Base-by-base conservation (phyloP, 1,140 invertebrate species). In the Drosophila persimilis region DNA sequence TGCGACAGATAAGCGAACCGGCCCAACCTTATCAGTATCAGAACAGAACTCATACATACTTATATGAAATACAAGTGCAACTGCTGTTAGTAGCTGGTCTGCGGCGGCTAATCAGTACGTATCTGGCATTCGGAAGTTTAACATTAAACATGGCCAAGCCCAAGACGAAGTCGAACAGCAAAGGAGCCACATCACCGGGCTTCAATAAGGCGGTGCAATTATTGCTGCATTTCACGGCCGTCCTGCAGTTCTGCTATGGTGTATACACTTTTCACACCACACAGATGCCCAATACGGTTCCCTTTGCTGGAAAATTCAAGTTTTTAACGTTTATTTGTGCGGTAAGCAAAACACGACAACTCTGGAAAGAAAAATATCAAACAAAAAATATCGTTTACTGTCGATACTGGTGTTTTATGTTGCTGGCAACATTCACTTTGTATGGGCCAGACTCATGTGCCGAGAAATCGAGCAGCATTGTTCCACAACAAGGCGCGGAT, bases 261-360 rank as follows among this genome's bases (percentile, higher is more conserved):
- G 77, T 86, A 6, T 70, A 77, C 13, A 72, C 56, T 17, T 83
- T 88, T 26, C 26, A 78, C 26, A 59, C 64, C 57, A 24, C 79
- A 24, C 56, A 89, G 22, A 47, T 86, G 71, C 83, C 83, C 29
- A 35, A 55, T 29, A 51, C 70, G 8, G 46, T 62, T 58, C 83
- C 83, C 6, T 93, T 91, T 89, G 96, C 94, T 61, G 95, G 95
- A 65, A 97, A 97, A 92, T 95, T 97, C 56, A 97, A 97, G 92
- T 98, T 95, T 90, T 92, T 98, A 46, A 97, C 97, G 13, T 96
- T 95, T 80, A 94, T 96, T 93, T 93, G 96, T 93, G 95, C 94
- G 91, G 96, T 97, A 93, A 94, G 83, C 46, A 29, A 57, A 57
- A 43, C 29, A 31, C 29, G 29, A 31, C 29, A 8, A 3, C 29